phyloP scores from a whole-genome alignment of 2,113 vertebrate genomes.

The Laticauda colubrina region DNA sequence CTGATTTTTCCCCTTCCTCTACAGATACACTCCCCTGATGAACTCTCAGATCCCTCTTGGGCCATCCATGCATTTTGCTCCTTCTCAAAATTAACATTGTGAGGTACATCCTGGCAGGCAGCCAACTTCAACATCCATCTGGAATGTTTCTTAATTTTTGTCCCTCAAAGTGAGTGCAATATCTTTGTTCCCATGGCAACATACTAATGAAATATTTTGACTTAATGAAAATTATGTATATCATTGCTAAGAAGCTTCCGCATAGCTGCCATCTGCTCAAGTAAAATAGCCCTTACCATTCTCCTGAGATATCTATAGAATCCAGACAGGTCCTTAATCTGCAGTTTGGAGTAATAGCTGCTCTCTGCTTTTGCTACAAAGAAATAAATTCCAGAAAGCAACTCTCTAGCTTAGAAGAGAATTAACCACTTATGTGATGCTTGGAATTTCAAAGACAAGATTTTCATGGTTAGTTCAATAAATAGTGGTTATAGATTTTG shows the following conservation, averaged over 20 bases:
- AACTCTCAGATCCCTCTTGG: background rate
- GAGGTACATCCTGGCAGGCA: background rate
- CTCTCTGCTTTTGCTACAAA: background rate
- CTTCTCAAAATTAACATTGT: background rate
- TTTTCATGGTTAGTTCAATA: background rate
- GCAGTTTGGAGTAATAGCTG: background rate
- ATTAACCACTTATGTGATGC: background rate
- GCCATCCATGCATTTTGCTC: background rate
- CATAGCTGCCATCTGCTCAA: background rate
- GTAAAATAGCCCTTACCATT: background rate
- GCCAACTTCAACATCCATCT: background rate
- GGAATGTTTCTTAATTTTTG: background rate
- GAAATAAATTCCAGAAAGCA: background rate
- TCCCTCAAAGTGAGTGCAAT: background rate
- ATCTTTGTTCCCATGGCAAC: conserved; percentile 12
- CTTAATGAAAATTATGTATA: background rate
- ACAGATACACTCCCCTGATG: background rate
- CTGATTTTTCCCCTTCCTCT: background rate
- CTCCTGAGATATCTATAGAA: background rate
- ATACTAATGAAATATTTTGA: background rate
- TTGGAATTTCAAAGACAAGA: background rate
- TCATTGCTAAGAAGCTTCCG: background rate
- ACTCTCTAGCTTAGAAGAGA: background rate
- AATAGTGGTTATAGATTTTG: background rate
- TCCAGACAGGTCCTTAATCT: background rate